Base-by-base conservation (phyloP, 1,140 invertebrate species). In the Sitophilus oryzae region DNA sequence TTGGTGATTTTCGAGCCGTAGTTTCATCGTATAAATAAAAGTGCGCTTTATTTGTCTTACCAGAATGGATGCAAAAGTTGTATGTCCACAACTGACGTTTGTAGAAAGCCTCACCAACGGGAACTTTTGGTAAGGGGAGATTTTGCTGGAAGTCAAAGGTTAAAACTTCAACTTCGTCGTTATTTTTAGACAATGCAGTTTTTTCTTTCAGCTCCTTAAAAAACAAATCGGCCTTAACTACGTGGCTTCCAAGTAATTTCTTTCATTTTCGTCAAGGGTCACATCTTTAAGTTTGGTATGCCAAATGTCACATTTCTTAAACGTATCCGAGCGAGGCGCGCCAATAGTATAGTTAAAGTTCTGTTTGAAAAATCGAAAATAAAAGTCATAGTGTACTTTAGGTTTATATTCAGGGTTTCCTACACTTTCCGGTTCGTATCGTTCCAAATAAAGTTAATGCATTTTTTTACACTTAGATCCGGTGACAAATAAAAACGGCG, bases 11-110 rank as follows among this genome's bases (percentile, higher is more conserved):
- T 46, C 30, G 9, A 8, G 15, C 56, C 25, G 9, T 37, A 2
- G 21, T 45, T 56, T 59, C n/a, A n/a, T n/a, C n/a, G n/a, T n/a
- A n/a, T n/a, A n/a, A n/a, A n/a, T n/a, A n/a, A n/a, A 50, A 56
- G 22, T 37, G 16, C 20, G 45, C 25, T 20, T 19, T 43, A 16
- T 45, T 25, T 30, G 15, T 44, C 41, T 56, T 55, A 11, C n/a
- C 52, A 19, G 52, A 55, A 56, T 59, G 34, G 15, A 59, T 44
- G 22, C 52, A 59, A 41, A 59, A 55, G 34, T 56, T 59, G 40
- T 34, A 41, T 2, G 36, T 35, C 45, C 47, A 59, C 11, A 59
- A 37, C 37, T 59, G 45, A 3, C 57, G 20, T 1, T 48, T 11
- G 38, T 55, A 55, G 48, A 59, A 59, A 35, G 45, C 40, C 35